phyloP scores from a whole-genome alignment of 2,888 invertebrate species.

The Cephus rjabovi region DNA sequence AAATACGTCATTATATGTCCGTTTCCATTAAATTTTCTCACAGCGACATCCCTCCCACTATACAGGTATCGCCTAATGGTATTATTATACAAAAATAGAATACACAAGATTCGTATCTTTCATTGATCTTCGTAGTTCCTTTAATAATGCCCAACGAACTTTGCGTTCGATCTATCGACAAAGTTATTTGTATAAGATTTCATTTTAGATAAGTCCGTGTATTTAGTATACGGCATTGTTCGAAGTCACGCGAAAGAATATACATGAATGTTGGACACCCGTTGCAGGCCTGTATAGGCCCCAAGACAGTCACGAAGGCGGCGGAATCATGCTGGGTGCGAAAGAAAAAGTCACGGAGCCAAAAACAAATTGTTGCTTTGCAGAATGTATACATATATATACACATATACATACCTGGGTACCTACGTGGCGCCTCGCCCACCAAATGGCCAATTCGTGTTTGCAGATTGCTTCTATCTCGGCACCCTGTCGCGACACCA shows the following conservation, averaged over 20 bases:
- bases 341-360: slow-evolving; percentile 45
- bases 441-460: slow-evolving; percentile 66
- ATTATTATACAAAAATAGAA: neutral
- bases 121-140: neutral
- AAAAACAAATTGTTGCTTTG: slow-evolving; percentile 39
- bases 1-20: neutral
- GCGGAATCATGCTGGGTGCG: slow-evolving; percentile 32
- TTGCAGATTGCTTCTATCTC: slow-evolving; percentile 65
- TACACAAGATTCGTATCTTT: neutral
- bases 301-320: neutral
- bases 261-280: neutral
- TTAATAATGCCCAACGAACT: neutral
- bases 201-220: neutral
- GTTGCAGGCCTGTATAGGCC: neutral
- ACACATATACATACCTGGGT: neutral
- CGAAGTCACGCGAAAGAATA: neutral
- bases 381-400: neutral
- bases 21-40: neutral
- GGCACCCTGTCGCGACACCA: slow-evolving; percentile 55
- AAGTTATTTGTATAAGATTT: neutral
- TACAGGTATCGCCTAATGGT: neutral
- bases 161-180: neutral
- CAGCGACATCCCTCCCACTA: neutral
- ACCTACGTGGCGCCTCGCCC: slow-evolving; percentile 50
- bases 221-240: neutral